Evolutionary conservation across 2,888 invertebrate genomes (phyloP).

Genomic region (Drosophila neonasuta): DNA sequence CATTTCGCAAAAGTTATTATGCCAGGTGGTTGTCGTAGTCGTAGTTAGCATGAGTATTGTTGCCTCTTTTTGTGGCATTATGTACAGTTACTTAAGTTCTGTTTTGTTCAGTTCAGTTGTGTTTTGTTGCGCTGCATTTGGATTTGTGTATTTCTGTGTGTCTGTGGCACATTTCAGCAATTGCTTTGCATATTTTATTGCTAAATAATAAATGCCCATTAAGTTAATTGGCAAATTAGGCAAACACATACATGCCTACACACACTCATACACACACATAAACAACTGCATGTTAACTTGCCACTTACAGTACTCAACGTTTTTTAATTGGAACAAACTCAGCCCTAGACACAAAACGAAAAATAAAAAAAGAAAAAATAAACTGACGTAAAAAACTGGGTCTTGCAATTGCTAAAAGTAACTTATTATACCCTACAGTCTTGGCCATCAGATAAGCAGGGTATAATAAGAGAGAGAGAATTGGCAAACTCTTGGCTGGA

Average conservation of each 20-base stretch:
- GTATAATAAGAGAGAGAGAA: background rate
- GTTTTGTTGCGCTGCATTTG: constrained; percentile 20
- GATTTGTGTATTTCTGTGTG: constrained; percentile 13
- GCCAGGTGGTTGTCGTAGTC: constrained; percentile 59
- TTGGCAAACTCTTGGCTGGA: background rate
- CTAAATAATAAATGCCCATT: constrained; percentile 79
- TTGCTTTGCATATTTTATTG: constrained; percentile 79
- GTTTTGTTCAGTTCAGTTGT: constrained; percentile 41
- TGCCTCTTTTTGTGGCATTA: constrained; percentile 39
- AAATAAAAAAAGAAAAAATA: background rate
- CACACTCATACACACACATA: constrained; percentile 27
- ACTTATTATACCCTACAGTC: constrained; percentile 10
- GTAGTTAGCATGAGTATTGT: constrained; percentile 30
- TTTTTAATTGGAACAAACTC: constrained; percentile 66
- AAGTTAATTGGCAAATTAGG: constrained; percentile 79
- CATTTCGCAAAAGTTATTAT: constrained; percentile 73
- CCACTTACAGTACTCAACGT: constrained; percentile 39
- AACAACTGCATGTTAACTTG: constrained; percentile 35
- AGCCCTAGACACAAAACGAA: constrained; percentile 29
- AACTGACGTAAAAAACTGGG: constrained; percentile 13
- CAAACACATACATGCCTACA: constrained; percentile 49
- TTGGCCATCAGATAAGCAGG: background rate
- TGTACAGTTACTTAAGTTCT: constrained; percentile 67
- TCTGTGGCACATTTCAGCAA: constrained; percentile 74
- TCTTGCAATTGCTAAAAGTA: background rate